Percentiles rank a stretch among this genome's conserved stretches.
Conservation (phyloP, 1,140 invertebrate genomes). For the Archegozetes longisetosus region DNA sequence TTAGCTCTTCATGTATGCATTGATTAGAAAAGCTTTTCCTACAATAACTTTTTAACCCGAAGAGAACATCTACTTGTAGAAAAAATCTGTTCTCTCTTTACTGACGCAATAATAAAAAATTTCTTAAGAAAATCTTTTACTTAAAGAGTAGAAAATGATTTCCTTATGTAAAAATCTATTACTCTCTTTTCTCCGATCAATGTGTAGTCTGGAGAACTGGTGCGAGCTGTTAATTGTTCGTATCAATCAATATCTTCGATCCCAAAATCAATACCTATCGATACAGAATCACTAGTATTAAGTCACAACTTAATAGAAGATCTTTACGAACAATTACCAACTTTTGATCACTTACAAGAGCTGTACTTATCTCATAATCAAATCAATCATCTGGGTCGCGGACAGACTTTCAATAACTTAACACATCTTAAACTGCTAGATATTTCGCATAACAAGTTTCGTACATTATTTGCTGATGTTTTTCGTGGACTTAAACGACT, state of each 20-base stretch:
- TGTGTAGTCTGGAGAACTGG: background rate
- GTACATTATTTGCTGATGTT: slow-evolving; percentile 54
- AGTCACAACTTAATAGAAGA: slow-evolving; percentile 12
- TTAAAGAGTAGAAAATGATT: too few relatives aligned
- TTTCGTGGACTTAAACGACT: slow-evolving; percentile 54
- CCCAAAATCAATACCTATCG: slow-evolving; percentile 1
- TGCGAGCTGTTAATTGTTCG: slow-evolving; percentile 15
- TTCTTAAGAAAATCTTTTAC: too few relatives aligned
- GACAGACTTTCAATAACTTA: slow-evolving; percentile 50
- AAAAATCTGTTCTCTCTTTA: too few relatives aligned
- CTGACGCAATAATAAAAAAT: too few relatives aligned
- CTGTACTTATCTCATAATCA: slow-evolving; percentile 25
- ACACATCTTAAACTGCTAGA: slow-evolving; percentile 54
- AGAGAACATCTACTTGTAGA: too few relatives aligned
- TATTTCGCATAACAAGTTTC: slow-evolving; percentile 54
- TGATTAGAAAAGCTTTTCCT: too few relatives aligned
- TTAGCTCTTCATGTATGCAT: too few relatives aligned
- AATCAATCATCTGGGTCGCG: slow-evolving; percentile 24
- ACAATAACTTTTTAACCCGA: too few relatives aligned
- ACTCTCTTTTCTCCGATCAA: too few relatives aligned
- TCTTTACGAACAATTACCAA: slow-evolving; percentile 12
- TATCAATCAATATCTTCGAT: background rate
- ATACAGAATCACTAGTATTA: slow-evolving; percentile 6
- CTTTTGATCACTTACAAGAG: slow-evolving; percentile 8
- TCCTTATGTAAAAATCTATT: too few relatives aligned